phyloP scores from a whole-genome alignment of 2,888 invertebrate species.

The Sussaba pulchella region DNA sequence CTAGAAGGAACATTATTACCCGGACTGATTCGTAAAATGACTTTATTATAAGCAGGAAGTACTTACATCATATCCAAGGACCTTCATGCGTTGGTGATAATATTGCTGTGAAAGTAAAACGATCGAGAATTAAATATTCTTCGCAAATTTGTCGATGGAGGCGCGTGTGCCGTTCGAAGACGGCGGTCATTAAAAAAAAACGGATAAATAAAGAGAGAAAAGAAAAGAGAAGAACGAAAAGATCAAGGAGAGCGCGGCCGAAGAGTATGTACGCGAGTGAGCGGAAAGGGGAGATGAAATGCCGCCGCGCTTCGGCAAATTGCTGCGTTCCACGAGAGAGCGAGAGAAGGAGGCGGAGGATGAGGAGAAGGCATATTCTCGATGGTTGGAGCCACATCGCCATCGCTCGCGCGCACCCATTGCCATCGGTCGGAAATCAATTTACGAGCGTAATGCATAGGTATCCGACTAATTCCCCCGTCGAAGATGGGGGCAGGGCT shows the following conservation, averaged over 20 bases:
- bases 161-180: conserved; percentile 48
- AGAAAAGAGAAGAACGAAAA: conserved; percentile 48
- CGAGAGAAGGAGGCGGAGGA: conserved; percentile 34
- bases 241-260: conserved; percentile 59
- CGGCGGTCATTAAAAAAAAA: conserved; percentile 43
- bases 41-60: conserved; percentile 19
- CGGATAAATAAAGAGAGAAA: conserved; percentile 7
- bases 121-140: conserved; percentile 51
- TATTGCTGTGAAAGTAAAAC: conserved; percentile 1
- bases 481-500: conserved; percentile 66
- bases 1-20: background rate
- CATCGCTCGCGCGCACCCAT: conserved; percentile 64
- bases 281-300: conserved; percentile 62
- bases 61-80: background rate
- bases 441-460: conserved; percentile 77
- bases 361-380: conserved; percentile 59
- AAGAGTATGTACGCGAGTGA: conserved; percentile 59
- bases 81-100: conserved; percentile 6
- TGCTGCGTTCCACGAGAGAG: conserved; percentile 53
- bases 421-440: conserved; percentile 75
- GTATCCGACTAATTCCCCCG: conserved; percentile 75
- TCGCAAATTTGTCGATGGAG: conserved; percentile 60
- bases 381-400: conserved; percentile 50
- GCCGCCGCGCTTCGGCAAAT: conserved; percentile 66
- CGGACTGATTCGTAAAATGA: background rate